Base-by-base conservation (phyloP, 2,113 vertebrate genomes). In the Oriolus oriolus region DNA sequence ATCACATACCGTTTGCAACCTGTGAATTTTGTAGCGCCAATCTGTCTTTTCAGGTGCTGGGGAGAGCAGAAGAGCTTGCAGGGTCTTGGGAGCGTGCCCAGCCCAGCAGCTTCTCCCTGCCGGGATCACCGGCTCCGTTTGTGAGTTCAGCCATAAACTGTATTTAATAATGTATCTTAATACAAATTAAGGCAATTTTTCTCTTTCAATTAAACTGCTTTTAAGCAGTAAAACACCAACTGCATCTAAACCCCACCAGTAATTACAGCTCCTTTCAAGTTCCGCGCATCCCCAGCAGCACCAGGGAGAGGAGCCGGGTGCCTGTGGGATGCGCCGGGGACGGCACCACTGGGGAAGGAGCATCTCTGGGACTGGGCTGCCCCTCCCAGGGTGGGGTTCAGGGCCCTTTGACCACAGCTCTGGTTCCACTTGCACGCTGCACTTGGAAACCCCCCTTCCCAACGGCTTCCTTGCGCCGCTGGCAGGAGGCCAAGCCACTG, bases 131-230 rank as follows among this genome's bases (percentile, higher is more conserved):
- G 68, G 35, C 63, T 42, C 5, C 1, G 6, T 80, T 71, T 15
- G 26, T 6, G 35, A 60, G 89, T 56, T 90, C 22, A 60, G 53
- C 69, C 74, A 30, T 45, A 16, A 63, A 89, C 69, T 26, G 39
- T 6, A 70, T 91, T 86, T 81, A 89, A 96, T 81, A 71, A 92
- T 31, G 86, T 24, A 78, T 95, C 86, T 91, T 92, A 50, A 84
- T 74, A 93, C 60, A 78, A 95, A 96, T 73, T 57, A 64, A 87
- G 75, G 81, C 84, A 54, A 66, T 73, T 93, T 76, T 57, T 80
- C 54, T 85, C 66, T 91, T 94, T 85, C 21, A 16, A 63, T 94
- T 80, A 88, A 77, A 56, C 71, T 26, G 47, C 61, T 88, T 80
- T 74, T 95, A 88, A 90, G 92, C 11, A 66, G 50, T 85, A 66